Base-by-base conservation (phyloP, 2,113 vertebrate genomes). In the Neotragus pygmaeus region DNA sequence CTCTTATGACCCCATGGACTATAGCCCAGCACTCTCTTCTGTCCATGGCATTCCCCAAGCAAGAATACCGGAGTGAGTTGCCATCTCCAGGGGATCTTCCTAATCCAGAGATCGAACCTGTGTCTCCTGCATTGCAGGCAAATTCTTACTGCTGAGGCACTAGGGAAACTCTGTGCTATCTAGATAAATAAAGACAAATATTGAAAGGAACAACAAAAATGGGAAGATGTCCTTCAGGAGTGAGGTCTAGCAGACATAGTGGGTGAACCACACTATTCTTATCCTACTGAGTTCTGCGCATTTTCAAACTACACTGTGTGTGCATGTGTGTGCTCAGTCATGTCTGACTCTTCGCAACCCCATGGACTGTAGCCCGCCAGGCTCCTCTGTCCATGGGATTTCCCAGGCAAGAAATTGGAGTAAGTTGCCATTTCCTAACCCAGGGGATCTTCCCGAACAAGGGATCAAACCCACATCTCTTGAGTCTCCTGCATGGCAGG, bases 191-290 rank as follows among this genome's bases (percentile, higher is more conserved):
- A 70, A 86, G 39, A 13, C 25, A 60, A 49, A 77, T 25, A 19
- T 25, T 15, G 4, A 77, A 39, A 77, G 25, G 8, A 82, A 43
- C 13, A 55, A 8, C 2, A 49, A 43, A 58, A 92, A 39, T 1
- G 3, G 3, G 13, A 19, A 17, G 15, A 58, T 3, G 1, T 4
- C 0, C 33, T 27, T 33, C 14, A 5, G 23, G 13, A 55, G 10
- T 30, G 27, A 47, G 28, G 8, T 23, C 4, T n/a, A 10, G 60
- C 1, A 23, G 39, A 73, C 21, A 2, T 6, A 11, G 16, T 10
- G 5, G 28, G 13, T 13, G 5, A 13, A 43, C 0, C 1, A 6
- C 39, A 4, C 33, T 77, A 1, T 14, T 55, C 28, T 62, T 51
- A 8, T 77, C 49, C 55, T 30, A 4, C 2, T 60, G 17, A 75